phyloP scores from a whole-genome alignment of 2,797 vertebrate genomes.

The Eospalax fontanierii region DNA sequence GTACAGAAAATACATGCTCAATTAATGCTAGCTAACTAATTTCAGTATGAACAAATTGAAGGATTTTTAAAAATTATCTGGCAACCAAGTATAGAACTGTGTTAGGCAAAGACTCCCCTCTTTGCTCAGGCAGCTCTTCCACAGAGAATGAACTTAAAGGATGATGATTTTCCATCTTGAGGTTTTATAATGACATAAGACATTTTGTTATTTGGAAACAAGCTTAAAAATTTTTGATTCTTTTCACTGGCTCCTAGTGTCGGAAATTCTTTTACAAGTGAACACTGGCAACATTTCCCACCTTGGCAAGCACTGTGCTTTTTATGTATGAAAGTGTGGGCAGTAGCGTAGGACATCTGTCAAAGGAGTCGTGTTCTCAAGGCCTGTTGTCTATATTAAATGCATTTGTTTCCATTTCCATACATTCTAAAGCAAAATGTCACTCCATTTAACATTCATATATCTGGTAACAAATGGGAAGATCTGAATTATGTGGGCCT shows the following conservation, averaged over 20 bases:
- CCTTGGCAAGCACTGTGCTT: slow-evolving; percentile 72
- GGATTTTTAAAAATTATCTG: neutral
- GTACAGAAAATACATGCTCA: neutral
- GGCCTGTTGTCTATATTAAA: slow-evolving; percentile 72
- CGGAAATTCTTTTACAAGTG: slow-evolving; percentile 65
- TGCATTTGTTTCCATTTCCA: slow-evolving; percentile 74
- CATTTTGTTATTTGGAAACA: slow-evolving; percentile 68
- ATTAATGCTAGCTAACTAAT: slow-evolving; percentile 16
- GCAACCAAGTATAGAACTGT: slow-evolving; percentile 1
- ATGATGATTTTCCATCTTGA: slow-evolving; percentile 20
- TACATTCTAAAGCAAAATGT: slow-evolving; percentile 72
- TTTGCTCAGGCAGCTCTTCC: slow-evolving; percentile 24
- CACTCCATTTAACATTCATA: slow-evolving; percentile 59
- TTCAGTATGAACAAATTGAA: neutral
- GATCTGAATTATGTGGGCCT: slow-evolving; percentile 40
- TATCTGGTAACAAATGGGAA: slow-evolving; percentile 42
- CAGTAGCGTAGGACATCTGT: slow-evolving; percentile 68
- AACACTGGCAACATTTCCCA: slow-evolving; percentile 72
- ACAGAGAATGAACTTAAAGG: slow-evolving; percentile 21
- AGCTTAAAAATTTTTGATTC: slow-evolving; percentile 64
- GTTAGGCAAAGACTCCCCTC: slow-evolving; percentile 40
- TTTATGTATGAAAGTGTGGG: slow-evolving; percentile 78
- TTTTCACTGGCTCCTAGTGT: slow-evolving; percentile 61
- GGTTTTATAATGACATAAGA: slow-evolving; percentile 39
- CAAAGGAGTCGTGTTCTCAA: slow-evolving; percentile 71